Evolutionary conservation across 2,888 invertebrate genomes (phyloP), one percentile per base, ranked within the genome.

Genomic region (Timandra comae): DNA sequence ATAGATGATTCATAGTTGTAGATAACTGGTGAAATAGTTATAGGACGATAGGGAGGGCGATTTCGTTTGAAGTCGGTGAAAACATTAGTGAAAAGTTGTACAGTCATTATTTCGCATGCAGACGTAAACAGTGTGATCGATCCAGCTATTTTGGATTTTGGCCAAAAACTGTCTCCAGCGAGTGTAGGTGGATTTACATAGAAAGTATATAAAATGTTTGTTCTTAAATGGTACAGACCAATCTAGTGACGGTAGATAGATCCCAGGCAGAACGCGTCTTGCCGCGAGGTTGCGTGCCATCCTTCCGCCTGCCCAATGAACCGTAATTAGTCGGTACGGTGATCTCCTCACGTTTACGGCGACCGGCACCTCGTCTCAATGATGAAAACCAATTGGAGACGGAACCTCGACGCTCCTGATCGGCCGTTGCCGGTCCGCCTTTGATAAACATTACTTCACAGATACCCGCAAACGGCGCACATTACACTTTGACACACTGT

Each of bases 371-470:
- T 47, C 93, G 89, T 55, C 93, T 89, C 64, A 94, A 70, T 43
- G 94, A 94, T 46, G 91, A 92, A 75, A 94, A 94, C 94, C 94
- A 94, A 72, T 91, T 92, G 51, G 91, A 89, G 41, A 93, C 90
- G 51, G 91, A 91, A 54, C 90, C 90, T 46, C 90, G 89, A 52
- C 90, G 88, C 67, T 90, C 90, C 50, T 89, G 86, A 52, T 88
- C 80, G 59, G 71, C 76, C 65, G 76, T 56, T 52, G 66, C 75
- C 50, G 79, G 76, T 59, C 74, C 82, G 53, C 73, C 76, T 58
- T 87, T 86, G 72, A 87, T 87, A 54, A 87, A 86, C 86, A 86
- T 86, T 57, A 81, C 81, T 84, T 67, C 67, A 68, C 70, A 52
- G 63, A 57, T 62, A 64, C 65, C 57, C 62, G 51, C 56, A 58